These are phyloP conservation scores for Neomonachus schauinslandi DNA, from an alignment of 2,113 vertebrate species.

Conservation along the genomic window DNA sequence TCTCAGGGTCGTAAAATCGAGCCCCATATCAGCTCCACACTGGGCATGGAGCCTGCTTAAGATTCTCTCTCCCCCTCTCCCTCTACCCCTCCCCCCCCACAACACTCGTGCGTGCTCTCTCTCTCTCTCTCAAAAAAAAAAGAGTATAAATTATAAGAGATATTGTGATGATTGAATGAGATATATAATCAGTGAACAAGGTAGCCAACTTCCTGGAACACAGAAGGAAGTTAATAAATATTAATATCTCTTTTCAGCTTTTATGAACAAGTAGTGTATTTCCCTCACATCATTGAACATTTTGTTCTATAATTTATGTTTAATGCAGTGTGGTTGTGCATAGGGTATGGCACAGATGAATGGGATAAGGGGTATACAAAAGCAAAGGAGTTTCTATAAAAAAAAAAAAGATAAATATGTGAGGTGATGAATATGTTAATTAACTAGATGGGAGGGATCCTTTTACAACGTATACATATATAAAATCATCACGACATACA, in stretches of 20 bases:
- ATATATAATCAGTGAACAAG: not conserved
- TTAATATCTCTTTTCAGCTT: not conserved
- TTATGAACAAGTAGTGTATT: not conserved
- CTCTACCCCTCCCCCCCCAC: not conserved
- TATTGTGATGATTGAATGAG: not conserved
- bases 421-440: not conserved
- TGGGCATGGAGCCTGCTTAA: not conserved
- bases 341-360: not conserved
- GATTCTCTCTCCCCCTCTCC: not conserved
- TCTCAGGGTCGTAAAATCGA: not conserved
- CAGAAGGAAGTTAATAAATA: not conserved
- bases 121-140: not conserved
- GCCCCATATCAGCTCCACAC: not conserved
- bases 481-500: not conserved
- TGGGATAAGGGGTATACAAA: not conserved
- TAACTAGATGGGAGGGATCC: not conserved
- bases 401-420: slow-evolving; percentile 1
- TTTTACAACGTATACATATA: not conserved
- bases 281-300: not conserved
- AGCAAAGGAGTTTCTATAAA: not conserved
- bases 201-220: not conserved
- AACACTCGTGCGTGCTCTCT: not conserved
- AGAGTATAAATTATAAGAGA: not conserved
- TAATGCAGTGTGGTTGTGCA: not conserved
- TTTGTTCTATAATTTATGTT: not conserved